Evolutionary conservation across 1,140 invertebrate genomes (phyloP).

Genomic region (Zaprionus taronus): DNA sequence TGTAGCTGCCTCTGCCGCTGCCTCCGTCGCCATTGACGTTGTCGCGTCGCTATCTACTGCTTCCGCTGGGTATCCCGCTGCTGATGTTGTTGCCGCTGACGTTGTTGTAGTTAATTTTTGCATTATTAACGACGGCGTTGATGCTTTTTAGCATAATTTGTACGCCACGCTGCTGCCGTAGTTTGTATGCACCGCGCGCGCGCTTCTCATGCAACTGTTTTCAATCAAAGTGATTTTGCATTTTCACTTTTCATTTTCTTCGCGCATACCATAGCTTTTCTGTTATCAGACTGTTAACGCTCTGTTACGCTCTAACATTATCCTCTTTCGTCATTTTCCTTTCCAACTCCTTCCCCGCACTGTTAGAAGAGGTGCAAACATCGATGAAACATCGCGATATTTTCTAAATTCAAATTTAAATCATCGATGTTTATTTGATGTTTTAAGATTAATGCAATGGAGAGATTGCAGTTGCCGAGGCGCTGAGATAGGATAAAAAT

Average conservation of each 20-base stretch:
- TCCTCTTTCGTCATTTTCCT: neutral
- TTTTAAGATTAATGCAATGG: too few relatives aligned
- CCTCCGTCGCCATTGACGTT: constrained; percentile 35
- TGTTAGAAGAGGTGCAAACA: too few relatives aligned
- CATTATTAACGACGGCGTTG: constrained; percentile 54
- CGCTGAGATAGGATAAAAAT: too few relatives aligned
- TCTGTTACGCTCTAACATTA: constrained; percentile 24
- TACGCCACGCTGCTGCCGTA: constrained; percentile 62
- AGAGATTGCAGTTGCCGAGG: too few relatives aligned
- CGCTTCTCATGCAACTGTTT: constrained; percentile 55
- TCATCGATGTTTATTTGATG: too few relatives aligned
- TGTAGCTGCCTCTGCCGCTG: constrained; percentile 19
- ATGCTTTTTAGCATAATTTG: constrained; percentile 74
- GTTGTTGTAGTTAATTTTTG: constrained; percentile 43
- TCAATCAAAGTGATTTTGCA: constrained; percentile 34
- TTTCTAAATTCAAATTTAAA: too few relatives aligned
- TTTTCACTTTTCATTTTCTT: constrained; percentile 34
- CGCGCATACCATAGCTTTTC: constrained; percentile 12
- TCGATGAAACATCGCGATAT: too few relatives aligned
- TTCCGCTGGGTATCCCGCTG: constrained; percentile 32
- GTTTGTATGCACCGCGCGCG: constrained; percentile 58
- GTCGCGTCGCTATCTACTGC: constrained; percentile 35
- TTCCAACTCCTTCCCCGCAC: neutral
- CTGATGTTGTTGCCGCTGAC: constrained; percentile 16
- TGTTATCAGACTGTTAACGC: constrained; percentile 3